Conservation (phyloP, 2,113 vertebrate genomes). For the Prinia subflava region DNA sequence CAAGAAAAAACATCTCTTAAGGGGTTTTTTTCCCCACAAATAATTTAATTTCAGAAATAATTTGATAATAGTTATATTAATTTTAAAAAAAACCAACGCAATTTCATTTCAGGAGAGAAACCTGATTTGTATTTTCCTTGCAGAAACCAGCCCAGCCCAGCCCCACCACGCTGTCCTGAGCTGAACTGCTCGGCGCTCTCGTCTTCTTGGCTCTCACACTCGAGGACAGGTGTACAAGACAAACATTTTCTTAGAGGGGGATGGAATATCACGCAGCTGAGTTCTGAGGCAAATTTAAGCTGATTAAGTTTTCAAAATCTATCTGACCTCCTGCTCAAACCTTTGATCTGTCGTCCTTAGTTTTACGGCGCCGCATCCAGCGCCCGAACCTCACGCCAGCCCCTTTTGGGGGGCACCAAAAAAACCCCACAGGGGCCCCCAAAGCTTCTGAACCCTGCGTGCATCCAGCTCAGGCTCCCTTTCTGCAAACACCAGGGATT, state of each 20-base stretch:
- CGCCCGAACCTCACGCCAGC: not conserved
- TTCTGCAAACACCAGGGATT: not conserved
- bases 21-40: rapidly evolving
- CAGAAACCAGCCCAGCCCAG: not conserved
- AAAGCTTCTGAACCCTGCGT: not conserved
- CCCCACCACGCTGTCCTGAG: not conserved
- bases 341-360: not conserved
- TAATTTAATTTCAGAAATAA: not conserved
- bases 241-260: slow-evolving; percentile 37
- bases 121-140: not conserved
- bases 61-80: not conserved
- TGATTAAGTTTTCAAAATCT: slow-evolving; percentile 41
- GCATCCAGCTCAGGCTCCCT: not conserved
- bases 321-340: slow-evolving; percentile 4
- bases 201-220: not conserved
- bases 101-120: not conserved
- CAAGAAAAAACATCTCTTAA: not conserved
- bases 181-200: not conserved
- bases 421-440: not conserved
- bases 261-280: not conserved
- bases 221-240: slow-evolving; percentile 20
- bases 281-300: slow-evolving; percentile 51
- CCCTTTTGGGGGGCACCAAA: not conserved
- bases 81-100: not conserved
- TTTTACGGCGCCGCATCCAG: not conserved